These are phyloP conservation scores for Metopia argyrocephala DNA, from an alignment of 2,888 invertebrate genomes.

Conservation along the genomic window DNA sequence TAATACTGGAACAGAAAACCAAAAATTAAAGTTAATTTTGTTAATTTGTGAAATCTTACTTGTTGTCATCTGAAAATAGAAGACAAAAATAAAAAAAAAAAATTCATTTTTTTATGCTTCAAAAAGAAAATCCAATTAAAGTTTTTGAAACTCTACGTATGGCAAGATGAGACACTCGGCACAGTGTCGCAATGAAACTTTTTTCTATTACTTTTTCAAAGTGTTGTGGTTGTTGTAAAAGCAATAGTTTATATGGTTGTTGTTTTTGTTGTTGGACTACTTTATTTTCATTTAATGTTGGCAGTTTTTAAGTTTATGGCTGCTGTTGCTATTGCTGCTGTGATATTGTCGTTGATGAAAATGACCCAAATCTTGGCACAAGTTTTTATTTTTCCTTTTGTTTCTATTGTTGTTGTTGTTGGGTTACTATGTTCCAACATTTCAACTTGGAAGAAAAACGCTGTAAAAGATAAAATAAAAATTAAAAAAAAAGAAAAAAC, in stretches of 20 bases:
- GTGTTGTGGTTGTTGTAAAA: constrained; percentile 46
- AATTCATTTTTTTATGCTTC: background rate
- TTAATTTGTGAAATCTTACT: constrained; percentile 69
- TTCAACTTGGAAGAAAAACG: constrained; percentile 32
- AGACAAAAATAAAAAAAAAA: background rate
- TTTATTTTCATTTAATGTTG: constrained; percentile 59
- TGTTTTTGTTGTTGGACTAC: constrained; percentile 66
- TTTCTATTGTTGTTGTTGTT: background rate
- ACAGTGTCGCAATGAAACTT: background rate
- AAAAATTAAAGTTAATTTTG: constrained; percentile 68
- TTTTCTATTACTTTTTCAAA: constrained; percentile 18
- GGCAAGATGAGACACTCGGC: constrained; percentile 45
- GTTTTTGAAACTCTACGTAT: constrained; percentile 62
- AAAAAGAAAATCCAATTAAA: constrained; percentile 74
- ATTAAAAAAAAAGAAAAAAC: background rate
- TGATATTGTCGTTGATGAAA: constrained; percentile 70
- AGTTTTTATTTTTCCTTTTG: constrained; percentile 55
- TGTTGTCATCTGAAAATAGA: constrained; percentile 40
- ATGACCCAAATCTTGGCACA: constrained; percentile 71
- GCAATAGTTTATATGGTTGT: constrained; percentile 20
- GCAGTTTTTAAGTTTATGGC: constrained; percentile 61
- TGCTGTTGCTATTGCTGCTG: constrained; percentile 42
- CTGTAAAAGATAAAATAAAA: background rate
- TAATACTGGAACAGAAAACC: background rate
- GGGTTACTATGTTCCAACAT: constrained; percentile 9